These are phyloP conservation scores for Lytechinus variegatus DNA, from an alignment of 35 echinoderm and acorn worm genomes.

Conservation along the genomic window DNA sequence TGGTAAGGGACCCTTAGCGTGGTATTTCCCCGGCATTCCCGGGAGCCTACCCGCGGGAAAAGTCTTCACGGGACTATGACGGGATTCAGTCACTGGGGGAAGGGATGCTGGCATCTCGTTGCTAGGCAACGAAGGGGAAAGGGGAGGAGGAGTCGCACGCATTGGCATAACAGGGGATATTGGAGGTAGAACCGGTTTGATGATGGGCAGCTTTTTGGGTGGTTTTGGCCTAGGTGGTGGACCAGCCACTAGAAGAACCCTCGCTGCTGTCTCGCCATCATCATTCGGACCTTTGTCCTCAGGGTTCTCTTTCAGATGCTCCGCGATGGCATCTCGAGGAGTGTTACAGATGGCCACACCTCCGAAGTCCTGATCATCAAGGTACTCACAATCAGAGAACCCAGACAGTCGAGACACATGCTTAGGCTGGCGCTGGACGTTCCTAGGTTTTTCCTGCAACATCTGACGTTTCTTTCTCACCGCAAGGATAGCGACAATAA, in stretches of 20 bases:
- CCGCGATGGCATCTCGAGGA: conserved; percentile 30
- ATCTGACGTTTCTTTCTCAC: conserved; percentile 25
- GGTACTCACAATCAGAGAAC: background rate
- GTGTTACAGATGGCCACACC: conserved; percentile 44
- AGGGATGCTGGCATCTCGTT: conserved; percentile 43
- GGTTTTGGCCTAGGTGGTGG: background rate
- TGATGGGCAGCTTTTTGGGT: background rate
- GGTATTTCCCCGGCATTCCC: conserved; percentile 24
- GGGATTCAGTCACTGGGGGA: background rate
- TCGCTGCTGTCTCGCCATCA: background rate
- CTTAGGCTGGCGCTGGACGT: background rate
- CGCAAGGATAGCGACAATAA: conserved; percentile 6
- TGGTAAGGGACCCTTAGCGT: conserved; percentile 35
- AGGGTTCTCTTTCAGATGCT: conserved; percentile 38
- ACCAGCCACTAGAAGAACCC: conserved; percentile 18
- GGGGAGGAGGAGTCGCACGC: background rate
- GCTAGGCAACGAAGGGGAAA: conserved; percentile 30
- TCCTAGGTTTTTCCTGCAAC: background rate
- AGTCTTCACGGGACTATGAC: background rate
- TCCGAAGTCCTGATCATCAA: background rate
- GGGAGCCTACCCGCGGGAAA: conserved; percentile 22
- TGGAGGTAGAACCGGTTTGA: conserved; percentile 38
- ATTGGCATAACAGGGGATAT: background rate
- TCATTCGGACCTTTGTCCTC: background rate
- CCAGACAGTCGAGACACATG: background rate